Percentiles rank a stretch among this genome's conserved stretches.
Conservation (phyloP, 2,113 vertebrate genomes). For the Crotalus helleri region DNA sequence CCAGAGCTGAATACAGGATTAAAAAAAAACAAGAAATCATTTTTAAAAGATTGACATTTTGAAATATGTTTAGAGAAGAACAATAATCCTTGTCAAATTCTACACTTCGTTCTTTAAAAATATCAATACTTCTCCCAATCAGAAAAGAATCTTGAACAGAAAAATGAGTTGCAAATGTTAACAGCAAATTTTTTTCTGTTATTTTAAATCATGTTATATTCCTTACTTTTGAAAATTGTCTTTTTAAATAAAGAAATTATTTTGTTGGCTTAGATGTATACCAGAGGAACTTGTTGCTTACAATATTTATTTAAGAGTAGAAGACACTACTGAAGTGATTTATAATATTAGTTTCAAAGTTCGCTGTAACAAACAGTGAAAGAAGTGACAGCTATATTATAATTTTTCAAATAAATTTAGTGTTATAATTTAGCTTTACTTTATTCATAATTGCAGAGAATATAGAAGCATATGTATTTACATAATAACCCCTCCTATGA, state of each 20-base stretch:
- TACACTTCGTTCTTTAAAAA: background rate
- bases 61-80: background rate
- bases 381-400: background rate
- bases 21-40: background rate
- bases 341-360: background rate
- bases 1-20: too few species aligned
- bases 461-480: background rate
- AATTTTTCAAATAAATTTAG: background rate
- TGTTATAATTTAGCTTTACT: background rate
- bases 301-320: background rate
- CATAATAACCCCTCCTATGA: slow-evolving; percentile 33
- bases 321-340: background rate
- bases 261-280: background rate
- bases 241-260: background rate
- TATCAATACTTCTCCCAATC: background rate
- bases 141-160: background rate
- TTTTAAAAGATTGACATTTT: background rate
- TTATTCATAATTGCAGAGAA: slow-evolving; percentile 12
- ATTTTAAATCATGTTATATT: background rate
- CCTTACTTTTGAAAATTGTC: background rate
- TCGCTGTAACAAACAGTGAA: background rate
- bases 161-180: background rate
- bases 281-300: rapidly evolving
- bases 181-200: background rate
- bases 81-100: slow-evolving; percentile 28